These are phyloP conservation scores for Thysanoteuthis rhombus DNA, from an alignment of 2,888 invertebrate genomes.

Conservation along the genomic window DNA sequence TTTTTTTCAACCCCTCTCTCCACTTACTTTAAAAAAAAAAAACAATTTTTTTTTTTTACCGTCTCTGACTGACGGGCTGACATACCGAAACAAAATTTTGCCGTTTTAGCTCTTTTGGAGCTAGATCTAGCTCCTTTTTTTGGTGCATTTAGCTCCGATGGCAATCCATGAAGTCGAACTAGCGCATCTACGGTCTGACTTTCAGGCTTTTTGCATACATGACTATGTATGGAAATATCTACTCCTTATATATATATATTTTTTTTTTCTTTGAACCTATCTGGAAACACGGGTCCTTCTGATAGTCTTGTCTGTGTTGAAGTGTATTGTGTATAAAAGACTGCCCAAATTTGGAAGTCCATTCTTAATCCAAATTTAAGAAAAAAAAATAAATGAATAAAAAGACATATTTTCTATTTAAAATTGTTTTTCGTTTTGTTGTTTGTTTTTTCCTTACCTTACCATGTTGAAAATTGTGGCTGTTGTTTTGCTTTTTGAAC, in stretches of 20 bases:
- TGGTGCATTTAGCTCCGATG: too few relatives aligned
- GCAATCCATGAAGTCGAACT: too few relatives aligned
- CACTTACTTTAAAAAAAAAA: too few relatives aligned
- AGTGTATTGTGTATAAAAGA: background rate
- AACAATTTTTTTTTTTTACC: background rate
- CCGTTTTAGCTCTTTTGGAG: too few relatives aligned
- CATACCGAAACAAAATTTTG: too few relatives aligned
- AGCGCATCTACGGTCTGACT: too few relatives aligned
- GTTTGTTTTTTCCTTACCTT: background rate
- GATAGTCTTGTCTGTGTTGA: background rate
- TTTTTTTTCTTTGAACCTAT: background rate
- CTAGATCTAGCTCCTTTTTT: too few relatives aligned
- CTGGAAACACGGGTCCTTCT: background rate
- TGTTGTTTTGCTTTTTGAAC: too few relatives aligned
- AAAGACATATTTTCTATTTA: slow-evolving; percentile 12
- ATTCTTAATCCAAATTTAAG: background rate
- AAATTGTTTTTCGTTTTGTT: background rate
- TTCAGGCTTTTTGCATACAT: background rate
- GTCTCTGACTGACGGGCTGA: too few relatives aligned
- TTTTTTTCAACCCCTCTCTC: too few relatives aligned
- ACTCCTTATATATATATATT: background rate
- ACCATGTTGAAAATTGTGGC: background rate
- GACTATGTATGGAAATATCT: background rate
- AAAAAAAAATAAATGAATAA: background rate
- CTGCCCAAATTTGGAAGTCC: background rate